Evolutionary conservation across 2,888 invertebrate species (phyloP).

Genomic region (Ferrisia virgata): DNA sequence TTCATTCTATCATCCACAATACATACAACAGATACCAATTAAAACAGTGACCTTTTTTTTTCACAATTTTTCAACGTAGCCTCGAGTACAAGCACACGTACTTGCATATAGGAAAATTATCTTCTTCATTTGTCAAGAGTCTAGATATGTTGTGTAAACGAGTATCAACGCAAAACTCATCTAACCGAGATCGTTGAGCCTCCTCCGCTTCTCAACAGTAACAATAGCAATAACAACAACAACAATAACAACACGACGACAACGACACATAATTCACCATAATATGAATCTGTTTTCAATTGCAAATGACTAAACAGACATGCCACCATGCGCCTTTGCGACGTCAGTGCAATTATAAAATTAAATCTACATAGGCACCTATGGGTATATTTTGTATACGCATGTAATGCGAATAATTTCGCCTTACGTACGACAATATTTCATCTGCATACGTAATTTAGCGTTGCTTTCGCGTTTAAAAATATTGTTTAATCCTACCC

Average conservation of each 20-base stretch:
- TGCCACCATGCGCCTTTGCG: too few relatives aligned
- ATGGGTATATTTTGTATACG: too few relatives aligned
- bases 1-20: too few relatives aligned
- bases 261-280: slow-evolving; percentile 1
- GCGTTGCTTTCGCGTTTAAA: background rate
- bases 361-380: too few relatives aligned
- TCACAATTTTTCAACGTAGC: too few relatives aligned
- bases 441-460: slow-evolving; percentile 27
- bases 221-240: too few relatives aligned
- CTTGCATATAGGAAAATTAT: background rate
- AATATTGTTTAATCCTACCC: background rate
- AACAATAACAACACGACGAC: background rate
- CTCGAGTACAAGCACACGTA: background rate
- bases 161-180: background rate
- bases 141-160: too few relatives aligned
- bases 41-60: background rate
- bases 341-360: background rate
- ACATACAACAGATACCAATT: background rate
- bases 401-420: background rate
- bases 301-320: slow-evolving; percentile 16
- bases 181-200: background rate
- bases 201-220: too few relatives aligned
- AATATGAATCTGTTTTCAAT: slow-evolving; percentile 24
- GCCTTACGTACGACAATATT: background rate
- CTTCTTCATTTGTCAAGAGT: too few relatives aligned